phyloP scores from a whole-genome alignment of 2,888 invertebrate species.

The Rhagonycha lutea region DNA sequence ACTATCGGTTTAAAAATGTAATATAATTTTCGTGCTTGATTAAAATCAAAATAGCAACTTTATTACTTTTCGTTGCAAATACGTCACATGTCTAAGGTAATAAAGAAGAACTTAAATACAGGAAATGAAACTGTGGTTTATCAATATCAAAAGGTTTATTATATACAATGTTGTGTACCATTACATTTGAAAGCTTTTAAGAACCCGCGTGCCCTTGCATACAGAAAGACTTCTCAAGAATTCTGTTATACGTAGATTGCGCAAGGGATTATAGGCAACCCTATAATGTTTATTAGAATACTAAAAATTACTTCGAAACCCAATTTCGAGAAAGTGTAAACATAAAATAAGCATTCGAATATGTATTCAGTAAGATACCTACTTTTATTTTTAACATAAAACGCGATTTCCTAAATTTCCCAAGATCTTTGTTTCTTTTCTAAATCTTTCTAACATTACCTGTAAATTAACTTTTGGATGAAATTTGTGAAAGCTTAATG shows the following conservation, averaged over 20 bases:
- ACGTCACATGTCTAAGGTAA: slow-evolving; percentile 9
- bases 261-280: slow-evolving; percentile 2
- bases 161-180: slow-evolving; percentile 15
- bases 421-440: no score
- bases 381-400: not conserved
- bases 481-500: not conserved
- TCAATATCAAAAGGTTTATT: slow-evolving; percentile 23
- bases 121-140: slow-evolving; percentile 25
- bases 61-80: slow-evolving; percentile 20
- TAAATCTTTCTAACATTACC: no score
- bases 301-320: not conserved
- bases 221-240: slow-evolving; percentile 18
- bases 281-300: not conserved
- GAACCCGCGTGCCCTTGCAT: slow-evolving; percentile 24
- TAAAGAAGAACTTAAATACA: slow-evolving; percentile 13
- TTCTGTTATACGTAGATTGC: slow-evolving; percentile 7
- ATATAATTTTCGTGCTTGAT: not conserved
- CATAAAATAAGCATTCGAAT: not conserved
- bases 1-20: not conserved
- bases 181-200: slow-evolving; percentile 28
- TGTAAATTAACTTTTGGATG: no score
- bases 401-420: not conserved
- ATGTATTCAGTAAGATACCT: not conserved
- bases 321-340: not conserved
- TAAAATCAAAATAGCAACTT: slow-evolving; percentile 13